Conservation (phyloP, 2,797 vertebrate genomes). For the Crocidura indochinensis region DNA sequence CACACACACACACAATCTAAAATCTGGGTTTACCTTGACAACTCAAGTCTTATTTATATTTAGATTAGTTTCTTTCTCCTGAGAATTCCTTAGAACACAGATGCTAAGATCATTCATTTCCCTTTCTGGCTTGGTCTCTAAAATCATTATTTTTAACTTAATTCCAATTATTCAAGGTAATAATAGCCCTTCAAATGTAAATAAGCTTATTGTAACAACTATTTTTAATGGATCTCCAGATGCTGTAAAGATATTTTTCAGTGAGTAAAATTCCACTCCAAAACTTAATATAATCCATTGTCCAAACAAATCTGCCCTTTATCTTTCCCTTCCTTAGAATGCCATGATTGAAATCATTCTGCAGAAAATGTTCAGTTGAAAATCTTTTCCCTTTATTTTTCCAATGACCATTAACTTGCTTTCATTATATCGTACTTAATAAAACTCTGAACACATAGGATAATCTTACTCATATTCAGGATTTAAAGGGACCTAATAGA, state of each 20-base stretch:
- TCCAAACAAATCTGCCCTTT: not conserved
- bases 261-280: not conserved
- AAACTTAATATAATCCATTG: not conserved
- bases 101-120: not conserved
- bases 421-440: not conserved
- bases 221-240: not conserved
- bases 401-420: not conserved
- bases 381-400: not conserved
- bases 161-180: slow-evolving; percentile 35
- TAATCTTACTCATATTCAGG: too few relatives aligned
- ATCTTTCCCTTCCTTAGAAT: not conserved
- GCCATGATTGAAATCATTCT: not conserved
- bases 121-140: not conserved
- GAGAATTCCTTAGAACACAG: slow-evolving; percentile 36
- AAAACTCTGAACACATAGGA: not conserved
- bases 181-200: not conserved
- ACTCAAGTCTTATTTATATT: slow-evolving; percentile 36
- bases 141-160: slow-evolving; percentile 18
- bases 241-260: not conserved
- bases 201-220: not conserved
- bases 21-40: slow-evolving; percentile 29
- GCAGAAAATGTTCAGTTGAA: not conserved
- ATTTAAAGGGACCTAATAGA: too few relatives aligned
- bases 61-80: slow-evolving; percentile 36
- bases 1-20: not conserved